These are phyloP conservation scores for Madoqua kirkii DNA, from an alignment of 2,113 vertebrate species.

Conservation along the genomic window DNA sequence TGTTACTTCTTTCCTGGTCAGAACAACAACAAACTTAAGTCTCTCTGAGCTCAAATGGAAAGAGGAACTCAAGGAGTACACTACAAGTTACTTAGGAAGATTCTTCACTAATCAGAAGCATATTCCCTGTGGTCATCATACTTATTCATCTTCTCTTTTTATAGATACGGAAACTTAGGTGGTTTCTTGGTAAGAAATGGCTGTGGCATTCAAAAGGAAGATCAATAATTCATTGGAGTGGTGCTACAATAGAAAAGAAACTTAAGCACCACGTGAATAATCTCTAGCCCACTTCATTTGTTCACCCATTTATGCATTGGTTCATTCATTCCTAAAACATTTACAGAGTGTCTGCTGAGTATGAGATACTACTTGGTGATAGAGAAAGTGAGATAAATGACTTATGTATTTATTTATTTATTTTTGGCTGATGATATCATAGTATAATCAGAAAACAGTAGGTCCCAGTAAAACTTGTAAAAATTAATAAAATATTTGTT, in stretches of 20 bases:
- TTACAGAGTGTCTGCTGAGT: neutral
- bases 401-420: neutral
- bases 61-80: neutral
- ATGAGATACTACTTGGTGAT: neutral
- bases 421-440: neutral
- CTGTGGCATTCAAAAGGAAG: neutral
- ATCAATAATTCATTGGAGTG: neutral
- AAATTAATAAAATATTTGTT: slow-evolving; percentile 16
- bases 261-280: neutral
- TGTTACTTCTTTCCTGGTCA: neutral
- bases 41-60: neutral
- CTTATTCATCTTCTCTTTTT: neutral
- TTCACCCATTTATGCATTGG: neutral
- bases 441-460: neutral
- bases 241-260: neutral
- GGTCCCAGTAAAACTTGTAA: neutral
- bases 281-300: neutral
- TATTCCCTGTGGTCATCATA: neutral
- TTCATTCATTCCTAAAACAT: neutral
- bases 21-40: neutral
- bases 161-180: neutral
- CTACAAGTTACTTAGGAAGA: neutral
- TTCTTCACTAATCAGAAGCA: neutral
- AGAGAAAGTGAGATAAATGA: neutral
- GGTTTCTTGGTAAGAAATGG: neutral